Evolutionary conservation across 2,888 invertebrate species (phyloP).

Genomic region (Furcula furcula): DNA sequence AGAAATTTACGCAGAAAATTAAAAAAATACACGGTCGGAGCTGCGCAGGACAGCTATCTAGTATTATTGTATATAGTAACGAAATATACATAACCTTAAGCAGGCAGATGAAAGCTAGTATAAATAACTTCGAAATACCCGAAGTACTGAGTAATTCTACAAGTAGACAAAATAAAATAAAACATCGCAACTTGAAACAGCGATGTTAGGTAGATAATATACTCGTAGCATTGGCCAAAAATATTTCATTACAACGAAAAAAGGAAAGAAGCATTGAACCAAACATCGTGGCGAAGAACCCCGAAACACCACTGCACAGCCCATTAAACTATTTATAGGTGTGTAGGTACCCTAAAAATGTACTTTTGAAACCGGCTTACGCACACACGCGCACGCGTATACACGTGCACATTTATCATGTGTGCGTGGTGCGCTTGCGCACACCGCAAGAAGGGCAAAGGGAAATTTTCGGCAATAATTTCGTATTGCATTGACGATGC

Average conservation of each 20-base stretch:
- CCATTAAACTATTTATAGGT: conserved; percentile 56
- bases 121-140: too few relatives aligned
- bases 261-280: conserved; percentile 14
- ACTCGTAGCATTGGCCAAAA: conserved; percentile 8
- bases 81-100: too few relatives aligned
- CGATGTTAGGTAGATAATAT: neutral
- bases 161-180: too few relatives aligned
- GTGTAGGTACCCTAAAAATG: conserved; percentile 65
- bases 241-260: conserved; percentile 13
- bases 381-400: conserved; percentile 31
- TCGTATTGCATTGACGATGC: conserved; percentile 36
- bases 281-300: conserved; percentile 22
- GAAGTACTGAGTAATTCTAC: too few relatives aligned
- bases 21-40: too few relatives aligned
- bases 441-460: conserved; percentile 63
- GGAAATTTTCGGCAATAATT: conserved; percentile 78
- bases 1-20: too few relatives aligned
- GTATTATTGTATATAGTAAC: too few relatives aligned
- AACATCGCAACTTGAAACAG: neutral
- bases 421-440: conserved; percentile 35
- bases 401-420: conserved; percentile 8
- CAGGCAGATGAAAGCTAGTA: too few relatives aligned
- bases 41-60: too few relatives aligned
- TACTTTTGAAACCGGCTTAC: conserved; percentile 65
- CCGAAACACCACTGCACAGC: conserved; percentile 37